phyloP scores from a whole-genome alignment of 2,797 vertebrate species.

The Anniella stebbinsi region DNA sequence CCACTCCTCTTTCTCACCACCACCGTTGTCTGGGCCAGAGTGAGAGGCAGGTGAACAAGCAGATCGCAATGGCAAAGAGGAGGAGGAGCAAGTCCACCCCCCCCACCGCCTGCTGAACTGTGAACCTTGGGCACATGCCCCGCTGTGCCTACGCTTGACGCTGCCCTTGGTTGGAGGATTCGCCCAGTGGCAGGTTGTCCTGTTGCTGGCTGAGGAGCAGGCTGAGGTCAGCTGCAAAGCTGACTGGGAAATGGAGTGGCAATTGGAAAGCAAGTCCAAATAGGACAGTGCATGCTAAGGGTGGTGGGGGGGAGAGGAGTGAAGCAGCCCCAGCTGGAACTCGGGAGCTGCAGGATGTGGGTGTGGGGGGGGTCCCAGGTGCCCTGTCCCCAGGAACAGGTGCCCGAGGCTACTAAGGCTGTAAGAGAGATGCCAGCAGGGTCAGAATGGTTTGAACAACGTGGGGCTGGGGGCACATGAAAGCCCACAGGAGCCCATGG shows the following conservation, averaged over 20 bases:
- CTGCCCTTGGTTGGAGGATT: background rate
- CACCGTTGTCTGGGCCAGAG: too few relatives aligned
- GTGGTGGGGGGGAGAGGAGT: background rate
- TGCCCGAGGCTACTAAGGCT: background rate
- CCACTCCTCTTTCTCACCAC: too few relatives aligned
- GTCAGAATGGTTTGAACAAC: background rate
- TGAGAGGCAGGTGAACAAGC: too few relatives aligned
- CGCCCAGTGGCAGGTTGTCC: background rate
- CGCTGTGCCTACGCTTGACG: too few relatives aligned
- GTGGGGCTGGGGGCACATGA: too few relatives aligned
- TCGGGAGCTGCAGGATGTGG: too few relatives aligned
- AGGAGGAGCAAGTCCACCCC: too few relatives aligned
- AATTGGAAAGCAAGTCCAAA: background rate
- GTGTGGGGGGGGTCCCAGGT: background rate
- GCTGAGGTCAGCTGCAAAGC: background rate
- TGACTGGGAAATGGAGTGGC: background rate
- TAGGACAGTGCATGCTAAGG: background rate
- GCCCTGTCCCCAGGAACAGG: background rate
- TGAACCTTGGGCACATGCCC: too few relatives aligned
- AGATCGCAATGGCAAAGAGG: too few relatives aligned
- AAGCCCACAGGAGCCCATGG: background rate
- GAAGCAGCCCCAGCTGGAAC: background rate
- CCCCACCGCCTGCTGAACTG: too few relatives aligned
- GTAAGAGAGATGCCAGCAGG: background rate
- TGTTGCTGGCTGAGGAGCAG: background rate